Percentiles rank a stretch among this genome's conserved stretches.
These are phyloP conservation scores for Melanargia galathea DNA, from an alignment of 2,888 invertebrate genomes.

Conservation along the genomic window DNA sequence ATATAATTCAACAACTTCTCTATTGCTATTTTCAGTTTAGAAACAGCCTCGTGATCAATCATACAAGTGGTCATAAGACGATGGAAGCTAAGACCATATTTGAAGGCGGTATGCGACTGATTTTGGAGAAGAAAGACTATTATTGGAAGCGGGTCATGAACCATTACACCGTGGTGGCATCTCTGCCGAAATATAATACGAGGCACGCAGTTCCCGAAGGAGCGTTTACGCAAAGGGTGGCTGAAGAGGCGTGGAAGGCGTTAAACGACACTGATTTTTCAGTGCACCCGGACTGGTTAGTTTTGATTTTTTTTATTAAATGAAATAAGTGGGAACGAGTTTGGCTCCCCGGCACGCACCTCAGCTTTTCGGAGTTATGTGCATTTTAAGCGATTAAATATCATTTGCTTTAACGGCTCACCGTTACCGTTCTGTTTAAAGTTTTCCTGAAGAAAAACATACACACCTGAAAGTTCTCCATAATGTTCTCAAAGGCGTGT, in stretches of 20 bases:
- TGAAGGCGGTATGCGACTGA: constrained; percentile 65
- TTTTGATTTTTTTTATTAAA: neutral
- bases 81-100: constrained; percentile 64
- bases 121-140: constrained; percentile 62
- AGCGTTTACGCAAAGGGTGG: constrained; percentile 60
- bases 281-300: constrained; percentile 72
- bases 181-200: constrained; percentile 60
- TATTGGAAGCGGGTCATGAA: constrained; percentile 67
- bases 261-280: constrained; percentile 62
- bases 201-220: constrained; percentile 55
- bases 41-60: constrained; percentile 57
- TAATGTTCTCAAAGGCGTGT: no score
- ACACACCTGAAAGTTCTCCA: no score
- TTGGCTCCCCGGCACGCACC: no score
- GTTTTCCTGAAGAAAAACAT: no score
- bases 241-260: constrained; percentile 58
- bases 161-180: constrained; percentile 70
- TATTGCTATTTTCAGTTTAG: constrained; percentile 58
- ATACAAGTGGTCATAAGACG: constrained; percentile 55
- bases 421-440: no score
- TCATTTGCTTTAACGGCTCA: no score
- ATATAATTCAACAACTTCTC: no score
- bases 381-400: no score
- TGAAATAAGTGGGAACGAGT: no score
- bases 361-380: no score